These are phyloP conservation scores for Tor tambroides DNA, from an alignment of 2,113 vertebrate species.

Conservation along the genomic window DNA sequence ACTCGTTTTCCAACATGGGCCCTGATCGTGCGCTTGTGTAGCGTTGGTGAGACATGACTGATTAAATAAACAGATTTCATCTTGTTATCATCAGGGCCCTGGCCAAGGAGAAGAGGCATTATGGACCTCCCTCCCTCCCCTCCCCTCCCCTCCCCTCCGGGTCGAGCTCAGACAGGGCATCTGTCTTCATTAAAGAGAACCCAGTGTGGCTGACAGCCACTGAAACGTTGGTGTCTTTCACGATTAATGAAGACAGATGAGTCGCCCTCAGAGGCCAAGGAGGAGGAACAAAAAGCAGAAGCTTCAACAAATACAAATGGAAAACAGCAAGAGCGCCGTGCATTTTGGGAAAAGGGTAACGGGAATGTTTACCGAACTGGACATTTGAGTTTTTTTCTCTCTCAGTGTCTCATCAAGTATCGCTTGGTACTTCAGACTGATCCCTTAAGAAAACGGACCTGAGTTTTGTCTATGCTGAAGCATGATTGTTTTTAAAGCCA, in stretches of 20 bases:
- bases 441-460: slow-evolving; percentile 69
- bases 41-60: slow-evolving; percentile 71
- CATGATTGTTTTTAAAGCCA: slow-evolving; percentile 66
- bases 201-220: slow-evolving; percentile 83
- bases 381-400: slow-evolving; percentile 7
- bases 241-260: slow-evolving; percentile 85
- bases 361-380: slow-evolving; percentile 49
- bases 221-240: slow-evolving; percentile 82
- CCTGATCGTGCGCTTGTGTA: slow-evolving; percentile 39
- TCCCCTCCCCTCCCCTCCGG: slow-evolving; percentile 60
- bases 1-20: slow-evolving; percentile 56
- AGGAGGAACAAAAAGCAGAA: slow-evolving; percentile 74
- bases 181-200: slow-evolving; percentile 84
- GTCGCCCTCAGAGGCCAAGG: slow-evolving; percentile 65
- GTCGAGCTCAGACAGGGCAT: slow-evolving; percentile 79
- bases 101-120: slow-evolving; percentile 67
- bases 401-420: too few species aligned
- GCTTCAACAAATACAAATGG: slow-evolving; percentile 69
- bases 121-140: slow-evolving; percentile 54
- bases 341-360: slow-evolving; percentile 35
- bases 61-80: slow-evolving; percentile 81
- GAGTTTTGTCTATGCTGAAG: slow-evolving; percentile 68
- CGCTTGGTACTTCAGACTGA: slow-evolving; percentile 47
- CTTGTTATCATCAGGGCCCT: slow-evolving; percentile 75
- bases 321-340: slow-evolving; percentile 18